Evolutionary conservation across 30 jellyfish, hydroid and myxozoan species (phyloP), one percentile per base, ranked within the genome.

Genomic region (Phacellophora camtschatica): DNA sequence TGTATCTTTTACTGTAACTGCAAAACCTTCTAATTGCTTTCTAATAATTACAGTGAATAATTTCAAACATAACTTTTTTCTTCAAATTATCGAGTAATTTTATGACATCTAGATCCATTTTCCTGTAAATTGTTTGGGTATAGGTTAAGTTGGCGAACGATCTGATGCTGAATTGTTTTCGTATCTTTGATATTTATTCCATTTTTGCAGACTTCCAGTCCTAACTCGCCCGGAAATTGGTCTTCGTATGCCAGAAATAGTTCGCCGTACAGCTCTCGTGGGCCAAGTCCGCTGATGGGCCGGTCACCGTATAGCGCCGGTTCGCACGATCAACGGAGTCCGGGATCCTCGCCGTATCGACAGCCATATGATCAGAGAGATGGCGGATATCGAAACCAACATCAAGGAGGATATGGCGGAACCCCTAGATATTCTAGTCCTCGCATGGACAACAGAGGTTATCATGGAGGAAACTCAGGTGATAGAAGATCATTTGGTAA

Each of bases 231-330:
- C 8, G 39, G 22, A n/a, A 66, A 63, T 27, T 66, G 80, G 80
- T 66, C 80, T 1, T 66, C 80, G 12, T 66, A 66, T 66, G 58
- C 63, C 45, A 50, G 76, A 3, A 62, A 62, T 34, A 66, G 63
- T 51, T 66, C 80, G 1, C 63, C 80, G 20, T 66, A 66, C 63
- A 33, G 49, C 63, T 63, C 45, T 20, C 56, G 32, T 3, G 5
- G 4, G 29, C 45, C 56, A 20, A 15, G 23, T 37, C 12, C 62
- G 9, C 37, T 25, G 4, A 34, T 13, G 39, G 39, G 30, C 22
- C 62, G 8, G 12, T 37, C 80, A 66, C n/a, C 80, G n/a, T n/a
- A n/a, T n/a, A n/a, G n/a, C n/a, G n/a, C n/a, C n/a, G n/a, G n/a
- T 18, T 63, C 80, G 0, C 39, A 66, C 30, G 49, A 66, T 4